phyloP scores from a whole-genome alignment of 2,113 vertebrate species.

The Chloroceryle aenea region DNA sequence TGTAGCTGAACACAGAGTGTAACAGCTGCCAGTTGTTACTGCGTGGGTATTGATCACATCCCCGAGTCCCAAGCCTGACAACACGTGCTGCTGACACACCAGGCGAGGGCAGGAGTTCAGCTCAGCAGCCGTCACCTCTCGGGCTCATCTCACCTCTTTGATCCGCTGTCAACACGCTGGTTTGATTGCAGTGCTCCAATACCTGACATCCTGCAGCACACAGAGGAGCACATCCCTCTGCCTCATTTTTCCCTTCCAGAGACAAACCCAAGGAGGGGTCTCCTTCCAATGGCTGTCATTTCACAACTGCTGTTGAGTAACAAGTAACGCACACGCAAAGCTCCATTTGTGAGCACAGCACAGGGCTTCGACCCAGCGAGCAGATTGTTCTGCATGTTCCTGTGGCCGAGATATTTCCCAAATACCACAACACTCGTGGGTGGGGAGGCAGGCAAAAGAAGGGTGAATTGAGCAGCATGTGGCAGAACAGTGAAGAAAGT shows the following conservation, averaged over 20 bases:
- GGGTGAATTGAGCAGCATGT: neutral
- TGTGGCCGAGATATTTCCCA: neutral
- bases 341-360: neutral
- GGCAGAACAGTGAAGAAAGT: neutral
- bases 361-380: neutral
- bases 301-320: neutral
- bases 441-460: neutral
- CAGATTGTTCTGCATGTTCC: neutral
- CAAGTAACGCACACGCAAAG: neutral
- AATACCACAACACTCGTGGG: neutral
- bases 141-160: neutral
- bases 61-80: neutral
- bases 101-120: neutral
- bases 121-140: neutral
- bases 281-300: neutral
- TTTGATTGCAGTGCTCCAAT: neutral
- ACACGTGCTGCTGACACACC: fast-evolving
- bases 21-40: neutral
- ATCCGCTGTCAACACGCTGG: neutral
- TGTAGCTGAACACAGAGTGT: neutral
- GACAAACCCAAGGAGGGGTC: neutral
- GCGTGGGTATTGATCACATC: neutral
- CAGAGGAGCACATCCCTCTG: neutral
- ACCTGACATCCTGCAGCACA: neutral
- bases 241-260: neutral